These are phyloP conservation scores for Andrena cerasifolii DNA, from an alignment of 1,140 invertebrate species.

Conservation along the genomic window DNA sequence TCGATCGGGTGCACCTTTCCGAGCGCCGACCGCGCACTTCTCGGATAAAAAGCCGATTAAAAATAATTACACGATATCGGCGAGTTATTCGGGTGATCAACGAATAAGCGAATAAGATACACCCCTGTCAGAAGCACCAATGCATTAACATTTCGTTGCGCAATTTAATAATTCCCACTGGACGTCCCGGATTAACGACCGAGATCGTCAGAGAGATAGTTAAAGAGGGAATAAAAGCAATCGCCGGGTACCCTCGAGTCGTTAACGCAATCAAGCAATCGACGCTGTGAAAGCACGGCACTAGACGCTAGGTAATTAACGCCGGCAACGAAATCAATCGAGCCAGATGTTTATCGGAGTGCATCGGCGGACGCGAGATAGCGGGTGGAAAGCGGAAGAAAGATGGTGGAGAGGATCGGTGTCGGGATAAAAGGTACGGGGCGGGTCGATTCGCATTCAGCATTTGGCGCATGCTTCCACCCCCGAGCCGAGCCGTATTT, in stretches of 20 bases:
- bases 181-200: no score
- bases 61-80: no score
- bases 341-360: conserved; percentile 48
- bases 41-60: no score
- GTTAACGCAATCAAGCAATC: background rate
- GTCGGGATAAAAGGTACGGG: conserved; percentile 68
- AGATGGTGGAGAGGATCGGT: conserved; percentile 47
- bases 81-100: no score
- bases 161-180: no score
- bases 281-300: conserved; percentile 9
- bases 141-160: no score
- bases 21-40: no score
- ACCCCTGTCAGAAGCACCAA: no score
- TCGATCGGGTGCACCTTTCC: no score
- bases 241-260: conserved; percentile 9
- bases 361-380: conserved; percentile 9
- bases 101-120: no score
- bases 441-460: conserved; percentile 76
- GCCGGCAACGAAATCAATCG: conserved; percentile 39
- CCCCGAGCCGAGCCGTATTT: conserved; percentile 60
- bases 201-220: no score
- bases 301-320: conserved; percentile 42
- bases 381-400: conserved; percentile 9
- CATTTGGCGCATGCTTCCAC: conserved; percentile 77
- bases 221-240: background rate